Evolutionary conservation across 2,113 vertebrate genomes (phyloP), one percentile per base, ranked within the genome.

Genomic region (Melanerpes formicivorus): DNA sequence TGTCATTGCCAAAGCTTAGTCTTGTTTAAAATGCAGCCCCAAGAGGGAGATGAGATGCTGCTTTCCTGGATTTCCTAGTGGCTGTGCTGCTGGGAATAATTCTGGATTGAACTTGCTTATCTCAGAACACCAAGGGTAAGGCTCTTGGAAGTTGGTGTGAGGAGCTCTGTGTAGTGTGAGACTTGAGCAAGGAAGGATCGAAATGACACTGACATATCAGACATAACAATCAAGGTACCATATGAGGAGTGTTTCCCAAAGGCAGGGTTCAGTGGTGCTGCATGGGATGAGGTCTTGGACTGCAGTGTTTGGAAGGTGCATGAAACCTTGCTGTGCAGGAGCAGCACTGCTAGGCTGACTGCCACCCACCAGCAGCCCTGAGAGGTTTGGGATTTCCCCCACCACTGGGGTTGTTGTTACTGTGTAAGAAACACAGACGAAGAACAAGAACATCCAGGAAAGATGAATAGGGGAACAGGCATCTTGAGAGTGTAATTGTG

Each of bases 271-370:
- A 48, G 46, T 54, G 42, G 10, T 14, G 11, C 7, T 87, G 67
- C 17, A 11, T 13, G 29, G 5, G 6, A 42, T 37, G 65, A 82
- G 32, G 23, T 54, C 80, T 73, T 25, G 7, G 25, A 4, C 50
- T 56, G 23, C 5, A 3, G 18, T 0, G 0, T 46, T 34, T 69
- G 59, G 11, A 7, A 48, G 29, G n/a, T 1, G 14, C 18, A 1
- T 9, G 6, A 34, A 63, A 4, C 3, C 1, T 65, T 70, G 27
- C 13, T 10, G 4, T 1, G 2, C 1, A 1, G 29, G 30, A 21
- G 17, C 2, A 4, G 37, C 6, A 26, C 64, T 64, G 32, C 15
- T 48, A 58, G 19, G 1, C 0, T 34, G 79, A 18, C 34, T 60
- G 67, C 64, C 27, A 16, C 65, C 60, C 22, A 4, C 25, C 32